Evolutionary conservation across 2,113 vertebrate genomes (phyloP).

Genomic region (Danio rerio): GRCz12tu NC_133188.1:34889001-34889500

Average conservation of each 20-base stretch:
- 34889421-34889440: too few relatives aligned
- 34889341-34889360: neutral
- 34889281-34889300: neutral
- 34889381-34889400: too few relatives aligned
- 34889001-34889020: slow-evolving; percentile 74
- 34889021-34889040: slow-evolving; percentile 61
- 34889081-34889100: neutral
- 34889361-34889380: too few relatives aligned
- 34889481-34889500: too few relatives aligned
- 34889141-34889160: neutral
- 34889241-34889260: neutral
- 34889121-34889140: neutral
- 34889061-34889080: neutral
- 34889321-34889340: neutral
- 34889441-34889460: too few relatives aligned
- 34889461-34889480: too few relatives aligned
- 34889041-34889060: slow-evolving; percentile 66
- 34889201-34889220: neutral
- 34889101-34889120: neutral
- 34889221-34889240: neutral
- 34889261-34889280: neutral
- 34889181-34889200: neutral
- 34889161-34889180: neutral
- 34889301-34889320: neutral
- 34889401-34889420: too few relatives aligned